These are phyloP conservation scores for Fopius arisanus DNA, from an alignment of 1,140 invertebrate species.

Conservation along the genomic window DNA sequence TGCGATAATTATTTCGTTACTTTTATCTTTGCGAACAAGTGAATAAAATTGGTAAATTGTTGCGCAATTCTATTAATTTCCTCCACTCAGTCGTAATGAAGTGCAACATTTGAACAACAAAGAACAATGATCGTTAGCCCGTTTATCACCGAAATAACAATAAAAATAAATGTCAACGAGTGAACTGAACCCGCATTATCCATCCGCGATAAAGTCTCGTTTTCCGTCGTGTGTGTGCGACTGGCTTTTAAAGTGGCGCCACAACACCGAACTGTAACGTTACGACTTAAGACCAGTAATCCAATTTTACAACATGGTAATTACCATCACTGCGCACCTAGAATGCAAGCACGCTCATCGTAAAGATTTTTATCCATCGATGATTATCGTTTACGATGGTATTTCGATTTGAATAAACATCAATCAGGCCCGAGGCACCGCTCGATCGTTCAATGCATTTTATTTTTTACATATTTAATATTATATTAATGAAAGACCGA, in stretches of 20 bases:
- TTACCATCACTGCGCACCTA: conserved; percentile 25
- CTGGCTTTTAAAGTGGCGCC: conserved; percentile 26
- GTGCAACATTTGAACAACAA: background rate
- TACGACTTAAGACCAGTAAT: conserved; percentile 33
- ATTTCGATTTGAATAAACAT: conserved; percentile 9
- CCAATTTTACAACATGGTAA: conserved; percentile 35
- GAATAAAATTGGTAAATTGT: too few relatives aligned
- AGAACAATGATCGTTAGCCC: background rate
- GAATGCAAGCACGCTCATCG: conserved; percentile 1
- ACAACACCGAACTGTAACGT: conserved; percentile 10
- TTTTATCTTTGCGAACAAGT: too few relatives aligned
- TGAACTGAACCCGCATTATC: conserved; percentile 7
- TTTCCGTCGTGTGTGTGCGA: conserved; percentile 3
- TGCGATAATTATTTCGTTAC: too few relatives aligned
- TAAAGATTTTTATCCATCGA: conserved; percentile 18
- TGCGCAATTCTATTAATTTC: background rate
- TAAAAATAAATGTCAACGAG: conserved; percentile 13
- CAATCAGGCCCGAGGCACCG: too few relatives aligned
- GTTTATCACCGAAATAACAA: conserved; percentile 6
- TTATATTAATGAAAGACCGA: too few relatives aligned
- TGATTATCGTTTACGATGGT: conserved; percentile 22
- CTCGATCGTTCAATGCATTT: too few relatives aligned
- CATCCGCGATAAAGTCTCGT: conserved; percentile 1
- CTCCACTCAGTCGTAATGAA: background rate
- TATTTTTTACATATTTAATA: too few relatives aligned